Base-by-base conservation (phyloP, 2,888 invertebrate genomes). In the Macrosiphum euphorbiae region DNA sequence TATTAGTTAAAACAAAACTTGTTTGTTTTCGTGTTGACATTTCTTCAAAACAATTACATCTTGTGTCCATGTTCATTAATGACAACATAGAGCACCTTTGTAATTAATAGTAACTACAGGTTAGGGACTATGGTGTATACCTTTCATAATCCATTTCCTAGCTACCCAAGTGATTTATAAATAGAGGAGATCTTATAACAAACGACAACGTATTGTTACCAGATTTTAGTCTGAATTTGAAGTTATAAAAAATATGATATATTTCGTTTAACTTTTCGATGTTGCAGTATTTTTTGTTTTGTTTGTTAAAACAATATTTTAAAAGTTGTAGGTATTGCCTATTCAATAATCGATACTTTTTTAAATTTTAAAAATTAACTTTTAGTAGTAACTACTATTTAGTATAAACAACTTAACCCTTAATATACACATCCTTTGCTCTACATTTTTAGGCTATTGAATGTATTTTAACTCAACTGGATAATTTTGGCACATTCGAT, bases 381-480 rank as follows among this genome's bases (percentile, higher is more conserved):
- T 16, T 2, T 28, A 61, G 28, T 11, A 28, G 10, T 3, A 61
- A 26, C 44, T 44, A 44, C 44, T 44, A 44, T n/a, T n/a, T n/a
- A 44, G 7, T 44, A 44, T 44, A 44, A 44, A 5, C 7, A 78
- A 78, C 20, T 20, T 35, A 7, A 13, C 28, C n/a, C n/a, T n/a
- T 35, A 67, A n/a, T 67, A 5, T n/a, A 67, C 5, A n/a, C 2
- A 67, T 67, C 16, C 5, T 67, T 67, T 67, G 78, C 20, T 84
- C 28, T 86, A 0, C 13, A 16, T 90, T n/a, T 92, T 89, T 61
- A 94, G 94, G 94, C 90, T n/a, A 86, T 94, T 90, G 50, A 94
- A 67, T 94, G 94, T 87, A n/a, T 44, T 61, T 35, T 94, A 41
- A 87, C 67, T 0, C 86, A 78, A 24, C 35, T 94, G 13, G 90